Percentiles rank a stretch among this genome's conserved stretches.
Conservation (phyloP, 1,140 invertebrate genomes). For the Drosophila orena region DNA sequence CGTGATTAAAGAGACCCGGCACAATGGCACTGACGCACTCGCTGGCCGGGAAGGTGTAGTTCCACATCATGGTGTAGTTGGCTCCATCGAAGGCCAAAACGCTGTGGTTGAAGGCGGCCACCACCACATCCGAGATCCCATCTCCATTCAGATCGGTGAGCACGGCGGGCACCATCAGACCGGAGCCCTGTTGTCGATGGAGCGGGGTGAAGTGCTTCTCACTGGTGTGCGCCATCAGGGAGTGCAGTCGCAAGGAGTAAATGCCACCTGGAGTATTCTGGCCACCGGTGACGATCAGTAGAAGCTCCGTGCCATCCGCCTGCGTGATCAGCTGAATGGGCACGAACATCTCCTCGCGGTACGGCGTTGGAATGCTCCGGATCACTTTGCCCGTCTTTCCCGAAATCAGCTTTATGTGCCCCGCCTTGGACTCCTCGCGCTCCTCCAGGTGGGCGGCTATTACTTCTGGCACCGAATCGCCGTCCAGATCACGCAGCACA, state of each 20-base stretch:
- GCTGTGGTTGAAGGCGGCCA: conserved; percentile 90
- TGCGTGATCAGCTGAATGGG: conserved; percentile 85
- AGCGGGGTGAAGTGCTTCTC: conserved; percentile 81
- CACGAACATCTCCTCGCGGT: conserved; percentile 90
- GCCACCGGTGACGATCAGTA: conserved; percentile 90
- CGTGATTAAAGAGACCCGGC: conserved; percentile 92
- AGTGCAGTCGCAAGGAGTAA: conserved; percentile 87
- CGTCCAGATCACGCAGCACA: conserved; percentile 90
- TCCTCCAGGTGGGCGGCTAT: conserved; percentile 89
- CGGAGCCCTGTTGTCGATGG: conserved; percentile 75
- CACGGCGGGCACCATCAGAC: conserved; percentile 89
- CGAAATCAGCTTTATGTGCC: conserved; percentile 89
- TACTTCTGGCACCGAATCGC: conserved; percentile 90
- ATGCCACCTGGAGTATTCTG: conserved; percentile 91
- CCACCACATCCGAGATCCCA: conserved; percentile 90
- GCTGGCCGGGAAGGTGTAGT: conserved; percentile 88
- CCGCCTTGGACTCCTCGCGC: conserved; percentile 85
- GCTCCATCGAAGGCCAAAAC: conserved; percentile 90
- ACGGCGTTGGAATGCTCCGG: conserved; percentile 88
- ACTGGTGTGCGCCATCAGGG: conserved; percentile 80
- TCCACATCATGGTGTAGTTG: conserved; percentile 90
- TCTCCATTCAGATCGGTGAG: conserved; percentile 92
- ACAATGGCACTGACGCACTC: conserved; percentile 90
- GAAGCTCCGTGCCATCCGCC: conserved; percentile 76
- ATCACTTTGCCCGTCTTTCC: conserved; percentile 89